Evolutionary conservation across 2,113 vertebrate genomes (phyloP), one percentile per base, ranked within the genome.

Genomic region (Mus pahari): DNA sequence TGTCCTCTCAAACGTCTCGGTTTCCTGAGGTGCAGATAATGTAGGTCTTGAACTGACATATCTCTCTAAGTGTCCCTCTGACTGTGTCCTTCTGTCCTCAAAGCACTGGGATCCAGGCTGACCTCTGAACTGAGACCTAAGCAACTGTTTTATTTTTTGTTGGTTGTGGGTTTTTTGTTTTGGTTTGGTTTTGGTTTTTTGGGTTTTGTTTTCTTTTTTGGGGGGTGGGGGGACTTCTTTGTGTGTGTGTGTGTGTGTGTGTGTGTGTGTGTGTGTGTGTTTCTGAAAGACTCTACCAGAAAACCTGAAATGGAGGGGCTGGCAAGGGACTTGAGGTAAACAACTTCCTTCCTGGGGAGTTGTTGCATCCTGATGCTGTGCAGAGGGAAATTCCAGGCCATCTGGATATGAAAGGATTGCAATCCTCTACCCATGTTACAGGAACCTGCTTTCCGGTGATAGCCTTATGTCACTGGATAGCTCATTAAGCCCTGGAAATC

Each of bases 321-420:
- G 55, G 19, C 62, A 60, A 33, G 89, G 78, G 79, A 96, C 82
- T 92, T 94, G 74, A 91, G 58, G 82, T 84, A 95, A 96, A 96
- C 20, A 50, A 68, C 75, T 90, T 97, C 95, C 97, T 97, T 96
- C 97, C 97, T 78, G 74, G 78, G 77, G 66, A 77, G 39, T 1
- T 68, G 33, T 24, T 45, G 75, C 84, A 90, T 94, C 96, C 94
- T 90, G 83, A 92, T 84, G 71, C 88, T 77, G 33, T n/a, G 58
- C 17, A 36, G 7, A 90, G 96, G 97, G 97, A 94, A 97, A 97
- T 97, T 97, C 95, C 97, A 97, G 92, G 94, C 92, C 95, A 91
- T 73, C 71, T 94, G 96, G 77, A 92, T 79, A 82, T 79, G 90
- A 95, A 70, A 94, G 86, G 91, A 92, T 77, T 79, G 95, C 42